Evolutionary conservation across 1,140 invertebrate genomes (phyloP).

Genomic region (Drosophila repleta): DNA sequence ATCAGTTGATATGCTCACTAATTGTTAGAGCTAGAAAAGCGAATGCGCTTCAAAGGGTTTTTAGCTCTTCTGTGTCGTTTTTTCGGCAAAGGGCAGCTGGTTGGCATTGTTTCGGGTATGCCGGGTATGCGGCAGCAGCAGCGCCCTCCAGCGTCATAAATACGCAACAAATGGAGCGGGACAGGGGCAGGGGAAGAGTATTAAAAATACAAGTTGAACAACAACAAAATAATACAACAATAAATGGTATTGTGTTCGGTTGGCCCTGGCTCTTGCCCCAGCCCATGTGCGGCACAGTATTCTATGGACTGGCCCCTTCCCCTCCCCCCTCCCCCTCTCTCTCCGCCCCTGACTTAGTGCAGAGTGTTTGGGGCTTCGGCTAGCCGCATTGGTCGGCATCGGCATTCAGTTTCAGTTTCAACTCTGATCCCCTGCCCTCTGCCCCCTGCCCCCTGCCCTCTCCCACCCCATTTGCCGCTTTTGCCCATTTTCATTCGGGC

Average conservation of each 20-base stretch:
- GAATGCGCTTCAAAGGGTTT: too few species aligned
- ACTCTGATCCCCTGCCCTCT: not conserved
- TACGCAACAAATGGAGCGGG: conserved; percentile 54
- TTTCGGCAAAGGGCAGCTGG: not conserved
- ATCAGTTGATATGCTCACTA: too few species aligned
- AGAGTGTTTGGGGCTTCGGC: conserved; percentile 14
- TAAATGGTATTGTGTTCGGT: conserved; percentile 35
- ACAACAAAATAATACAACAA: conserved; percentile 54
- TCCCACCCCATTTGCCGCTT: not conserved
- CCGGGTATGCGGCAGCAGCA: conserved; percentile 11
- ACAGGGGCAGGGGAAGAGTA: not conserved
- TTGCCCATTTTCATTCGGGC: not conserved
- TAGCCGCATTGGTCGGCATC: conserved; percentile 55
- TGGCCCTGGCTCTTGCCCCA: conserved; percentile 18
- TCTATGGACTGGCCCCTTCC: conserved; percentile 2
- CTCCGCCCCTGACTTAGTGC: not conserved
- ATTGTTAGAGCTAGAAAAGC: too few species aligned
- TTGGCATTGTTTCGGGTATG: not conserved
- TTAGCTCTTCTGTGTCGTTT: too few species aligned
- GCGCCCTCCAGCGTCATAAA: conserved; percentile 56
- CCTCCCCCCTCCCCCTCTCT: not conserved
- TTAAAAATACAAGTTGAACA: conserved; percentile 42
- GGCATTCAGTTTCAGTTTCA: conserved; percentile 12
- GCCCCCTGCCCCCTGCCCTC: not conserved
- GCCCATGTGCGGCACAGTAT: conserved; percentile 41